A percentile compares a stretch with the other conserved stretches of the same genome.
These are phyloP conservation scores for Ictalurus furcatus DNA, from an alignment of 2,113 vertebrate species.

Conservation along the genomic window DNA sequence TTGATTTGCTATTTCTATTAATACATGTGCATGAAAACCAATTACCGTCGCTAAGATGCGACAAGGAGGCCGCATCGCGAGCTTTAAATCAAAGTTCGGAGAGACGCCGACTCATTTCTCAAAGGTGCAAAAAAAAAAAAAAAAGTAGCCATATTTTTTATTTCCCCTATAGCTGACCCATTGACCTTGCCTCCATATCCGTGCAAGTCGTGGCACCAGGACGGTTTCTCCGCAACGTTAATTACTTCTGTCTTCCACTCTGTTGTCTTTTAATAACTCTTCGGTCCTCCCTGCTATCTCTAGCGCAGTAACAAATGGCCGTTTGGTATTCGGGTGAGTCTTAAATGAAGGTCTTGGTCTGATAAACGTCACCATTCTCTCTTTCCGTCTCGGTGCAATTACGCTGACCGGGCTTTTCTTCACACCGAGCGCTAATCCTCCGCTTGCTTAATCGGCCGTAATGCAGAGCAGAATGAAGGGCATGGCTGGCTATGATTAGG, in stretches of 20 bases:
- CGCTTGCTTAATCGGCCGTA: slow-evolving; percentile 22
- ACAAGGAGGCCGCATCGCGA: too few species aligned
- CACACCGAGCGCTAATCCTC: slow-evolving; percentile 25
- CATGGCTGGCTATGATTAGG: slow-evolving; percentile 20
- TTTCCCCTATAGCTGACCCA: background rate
- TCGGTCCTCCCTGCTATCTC: slow-evolving; percentile 1
- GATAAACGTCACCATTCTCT: slow-evolving; percentile 39
- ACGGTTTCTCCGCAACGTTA: background rate
- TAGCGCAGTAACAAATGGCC: background rate
- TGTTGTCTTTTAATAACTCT: slow-evolving; percentile 16
- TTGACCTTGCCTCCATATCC: slow-evolving; percentile 1
- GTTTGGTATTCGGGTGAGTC: slow-evolving; percentile 21
- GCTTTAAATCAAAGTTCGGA: background rate
- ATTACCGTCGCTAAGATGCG: slow-evolving; percentile 14
- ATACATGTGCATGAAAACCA: slow-evolving; percentile 26
- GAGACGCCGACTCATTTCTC: background rate
- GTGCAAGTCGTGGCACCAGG: background rate
- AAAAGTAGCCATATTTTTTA: background rate
- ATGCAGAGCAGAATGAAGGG: slow-evolving; percentile 35
- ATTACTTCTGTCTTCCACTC: slow-evolving; percentile 18
- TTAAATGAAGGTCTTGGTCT: slow-evolving; percentile 29
- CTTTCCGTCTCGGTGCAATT: slow-evolving; percentile 1
- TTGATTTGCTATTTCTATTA: slow-evolving; percentile 17
- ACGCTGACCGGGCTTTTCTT: slow-evolving; percentile 33
- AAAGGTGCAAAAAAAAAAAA: background rate